These are phyloP conservation scores for Oryzias curvinotus DNA, from an alignment of 2,113 vertebrate genomes.

Conservation along the genomic window DNA sequence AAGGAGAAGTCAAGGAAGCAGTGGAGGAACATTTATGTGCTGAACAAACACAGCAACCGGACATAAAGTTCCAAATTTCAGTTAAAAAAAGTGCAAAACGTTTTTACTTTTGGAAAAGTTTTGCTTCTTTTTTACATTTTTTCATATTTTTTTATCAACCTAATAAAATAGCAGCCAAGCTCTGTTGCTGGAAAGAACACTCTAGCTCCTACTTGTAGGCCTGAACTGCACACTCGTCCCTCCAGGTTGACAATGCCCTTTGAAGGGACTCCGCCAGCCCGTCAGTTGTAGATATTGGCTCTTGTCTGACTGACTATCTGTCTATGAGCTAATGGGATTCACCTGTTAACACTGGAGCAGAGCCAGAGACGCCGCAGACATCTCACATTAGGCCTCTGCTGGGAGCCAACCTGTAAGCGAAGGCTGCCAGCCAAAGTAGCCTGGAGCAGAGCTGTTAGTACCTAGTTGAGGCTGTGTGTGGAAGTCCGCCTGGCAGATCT, in stretches of 20 bases:
- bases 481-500: conserved; percentile 32
- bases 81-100: no score
- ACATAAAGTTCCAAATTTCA: no score
- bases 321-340: conserved; percentile 68
- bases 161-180: conserved; percentile 21
- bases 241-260: conserved; percentile 42
- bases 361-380: conserved; percentile 64
- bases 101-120: no score
- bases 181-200: conserved; percentile 28
- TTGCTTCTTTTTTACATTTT: no score
- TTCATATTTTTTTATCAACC: conserved; percentile 5
- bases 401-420: conserved; percentile 70
- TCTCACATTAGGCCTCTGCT: conserved; percentile 56
- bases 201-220: conserved; percentile 27
- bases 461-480: conserved; percentile 46
- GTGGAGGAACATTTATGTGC: no score
- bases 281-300: conserved; percentile 55
- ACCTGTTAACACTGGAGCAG: conserved; percentile 73
- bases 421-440: conserved; percentile 61
- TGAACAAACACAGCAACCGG: no score
- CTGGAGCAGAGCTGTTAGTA: conserved; percentile 49
- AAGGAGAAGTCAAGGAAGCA: background rate
- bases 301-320: conserved; percentile 56
- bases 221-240: conserved; percentile 29
- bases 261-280: conserved; percentile 48